Base-by-base conservation (phyloP, 2,888 invertebrate species). In the Nomada ferruginata region DNA sequence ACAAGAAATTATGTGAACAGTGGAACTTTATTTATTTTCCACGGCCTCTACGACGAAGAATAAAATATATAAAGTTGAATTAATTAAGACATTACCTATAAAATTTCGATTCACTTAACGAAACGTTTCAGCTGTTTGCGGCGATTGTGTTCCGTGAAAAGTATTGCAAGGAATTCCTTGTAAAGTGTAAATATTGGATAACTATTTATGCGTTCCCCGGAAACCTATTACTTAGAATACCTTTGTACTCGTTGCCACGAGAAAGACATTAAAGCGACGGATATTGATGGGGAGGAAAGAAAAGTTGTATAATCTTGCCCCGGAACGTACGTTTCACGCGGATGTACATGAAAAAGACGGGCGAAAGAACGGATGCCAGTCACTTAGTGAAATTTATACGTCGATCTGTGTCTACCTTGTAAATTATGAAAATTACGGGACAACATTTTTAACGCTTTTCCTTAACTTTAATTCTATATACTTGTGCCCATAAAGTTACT, bases 361-460 rank as follows among this genome's bases (percentile, higher is more conserved):
- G 15, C 50, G 50, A 61, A 70, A 60, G 59, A n/a, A 2, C 20
- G 52, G 42, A 18, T 26, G 55, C 13, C 57, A 57, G 55, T 76
- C 55, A 64, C 23, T 64, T 79, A 53, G 47, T 42, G 47, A 64
- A 59, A 79, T 73, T 68, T 74, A 79, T 73, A 59, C 50, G 44
- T 68, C 68, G 52, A 61, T 53, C 53, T 52, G 63, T 52, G 55
- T 64, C 69, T 26, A 36, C 55, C 23, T 44, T 23, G 57, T 70
- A 66, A 79, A 82, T 70, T 82, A 79, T 50, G 79, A 70, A 77
- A 80, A 74, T 80, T 77, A 52, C 26, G 50, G 60, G 61, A 60
- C 55, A 72, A 71, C 13, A 55, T 81, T 81, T 80, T 79, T 74
- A 81, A 74, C 57, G 36, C 52, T 29, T n/a, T 60, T 50, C 52